Conservation (phyloP, 2,797 vertebrate genomes). For the Sebastes oblongus region DNA sequence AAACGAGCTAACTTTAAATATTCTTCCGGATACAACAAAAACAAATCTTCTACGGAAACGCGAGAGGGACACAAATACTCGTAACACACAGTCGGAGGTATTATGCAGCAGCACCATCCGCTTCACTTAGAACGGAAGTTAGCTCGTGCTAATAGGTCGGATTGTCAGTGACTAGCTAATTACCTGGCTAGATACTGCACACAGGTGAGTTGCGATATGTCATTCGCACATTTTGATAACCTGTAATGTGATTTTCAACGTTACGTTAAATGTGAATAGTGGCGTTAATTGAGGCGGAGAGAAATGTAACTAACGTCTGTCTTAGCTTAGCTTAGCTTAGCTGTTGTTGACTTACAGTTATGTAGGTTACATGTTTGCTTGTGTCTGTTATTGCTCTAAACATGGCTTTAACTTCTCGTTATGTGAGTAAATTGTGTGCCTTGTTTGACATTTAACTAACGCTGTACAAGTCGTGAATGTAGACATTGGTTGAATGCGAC, state of each 20-base stretch:
- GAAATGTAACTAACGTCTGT: background rate
- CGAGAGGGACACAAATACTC: conserved; percentile 42
- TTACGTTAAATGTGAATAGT: background rate
- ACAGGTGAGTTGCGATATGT: conserved; percentile 42
- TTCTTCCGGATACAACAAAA: conserved; percentile 55
- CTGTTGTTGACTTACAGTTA: background rate
- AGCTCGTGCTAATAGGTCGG: background rate
- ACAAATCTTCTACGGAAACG: conserved; percentile 63
- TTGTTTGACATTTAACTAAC: background rate
- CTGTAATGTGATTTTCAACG: rapidly evolving
- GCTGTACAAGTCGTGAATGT: background rate
- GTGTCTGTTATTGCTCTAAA: background rate
- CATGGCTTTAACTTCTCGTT: background rate
- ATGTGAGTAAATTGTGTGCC: background rate
- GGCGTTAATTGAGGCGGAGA: too few species aligned
- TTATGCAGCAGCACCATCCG: background rate
- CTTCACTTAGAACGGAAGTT: background rate
- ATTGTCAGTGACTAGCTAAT: conserved; percentile 59
- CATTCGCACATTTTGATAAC: rapidly evolving
- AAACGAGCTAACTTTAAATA: conserved; percentile 46
- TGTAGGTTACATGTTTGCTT: background rate
- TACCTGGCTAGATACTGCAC: conserved; percentile 41
- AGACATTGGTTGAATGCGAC: too few species aligned
- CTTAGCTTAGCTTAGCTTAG: conserved; percentile 17
- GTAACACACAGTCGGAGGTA: too few species aligned